Base-by-base conservation (phyloP, 2,888 invertebrate species). In the Coleophora deauratella region DNA sequence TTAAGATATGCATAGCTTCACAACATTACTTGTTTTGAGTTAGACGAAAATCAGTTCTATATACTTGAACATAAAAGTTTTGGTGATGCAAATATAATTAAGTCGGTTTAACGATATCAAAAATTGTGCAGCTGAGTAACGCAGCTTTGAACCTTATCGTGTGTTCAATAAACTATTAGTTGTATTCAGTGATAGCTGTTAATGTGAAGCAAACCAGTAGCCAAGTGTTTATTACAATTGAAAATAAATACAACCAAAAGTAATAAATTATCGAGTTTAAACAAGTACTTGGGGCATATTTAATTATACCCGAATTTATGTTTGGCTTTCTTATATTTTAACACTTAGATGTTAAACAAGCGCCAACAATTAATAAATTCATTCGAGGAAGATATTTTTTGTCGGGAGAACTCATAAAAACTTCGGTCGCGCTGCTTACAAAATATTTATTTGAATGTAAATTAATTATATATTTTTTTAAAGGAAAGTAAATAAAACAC, bases 1-100 rank as follows among this genome's bases (percentile, higher is more conserved):
- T 55, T 72, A 72, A 72, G 79, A 82, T 82, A 82, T 71, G 69
- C 72, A 65, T 60, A 66, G 69, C 66, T 74, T 68, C 48, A 60
- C 54, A 43, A 48, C 55, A 46, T 45, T 42, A 49, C 46, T 43
- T 31, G 34, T 41, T 44, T 39, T 36, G 32, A 30, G 27, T n/a
- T 37, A 51, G 39, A 46, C 41, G 14, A 63, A 55, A 55, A 48
- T 43, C 46, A 43, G 40, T 27, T 0, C 8, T 15, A n/a, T 36
- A 21, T 2, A 9, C 12, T 32, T 40, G 40, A 41, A 43, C 28
- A 35, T 27, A 27, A 35, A 32, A 43, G 13, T 37, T 43, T 33
- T 21, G 9, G 28, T 10, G 39, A 27, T 47, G 50, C 39, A 40
- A 42, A 44, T 38, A 33, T n/a, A n/a, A n/a, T n/a, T n/a, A n/a